Percentiles rank a stretch among this genome's conserved stretches.
These are phyloP conservation scores for Potorous gilbertii DNA, from an alignment of 2,797 vertebrate genomes.

Conservation along the genomic window DNA sequence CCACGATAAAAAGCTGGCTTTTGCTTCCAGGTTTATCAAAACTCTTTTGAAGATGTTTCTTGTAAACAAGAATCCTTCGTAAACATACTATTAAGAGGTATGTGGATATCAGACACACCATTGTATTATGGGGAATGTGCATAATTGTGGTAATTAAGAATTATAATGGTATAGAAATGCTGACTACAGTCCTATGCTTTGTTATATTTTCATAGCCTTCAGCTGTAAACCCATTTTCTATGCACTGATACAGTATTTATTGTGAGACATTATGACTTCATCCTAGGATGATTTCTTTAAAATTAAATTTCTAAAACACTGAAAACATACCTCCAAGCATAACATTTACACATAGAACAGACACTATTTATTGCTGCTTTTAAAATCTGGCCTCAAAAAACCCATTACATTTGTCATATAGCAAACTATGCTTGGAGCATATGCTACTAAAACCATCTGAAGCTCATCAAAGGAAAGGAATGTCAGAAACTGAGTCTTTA, in stretches of 20 bases:
- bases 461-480: not conserved
- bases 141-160: slow-evolving; percentile 66
- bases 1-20: slow-evolving; percentile 49
- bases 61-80: slow-evolving; percentile 15
- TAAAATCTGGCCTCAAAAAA: slow-evolving; percentile 59
- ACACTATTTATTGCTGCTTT: slow-evolving; percentile 51
- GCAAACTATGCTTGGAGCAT: slow-evolving; percentile 38
- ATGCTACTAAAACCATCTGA: slow-evolving; percentile 55
- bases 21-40: slow-evolving; percentile 51
- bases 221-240: slow-evolving; percentile 37
- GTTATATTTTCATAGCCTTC: slow-evolving; percentile 44
- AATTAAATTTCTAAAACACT: slow-evolving; percentile 63
- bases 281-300: slow-evolving; percentile 52
- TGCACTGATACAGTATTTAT: slow-evolving; percentile 28
- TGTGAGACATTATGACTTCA: slow-evolving; percentile 48
- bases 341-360: slow-evolving; percentile 47
- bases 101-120: slow-evolving; percentile 43
- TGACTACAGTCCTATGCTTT: not conserved
- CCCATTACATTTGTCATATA: slow-evolving; percentile 17
- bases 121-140: slow-evolving; percentile 42
- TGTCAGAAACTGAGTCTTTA: not conserved
- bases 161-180: slow-evolving; percentile 53
- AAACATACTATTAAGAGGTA: slow-evolving; percentile 49
- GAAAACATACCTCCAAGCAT: slow-evolving; percentile 41
- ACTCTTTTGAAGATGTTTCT: not conserved